Conservation (phyloP, 1,140 invertebrate genomes). For the Phortica variegata region DNA sequence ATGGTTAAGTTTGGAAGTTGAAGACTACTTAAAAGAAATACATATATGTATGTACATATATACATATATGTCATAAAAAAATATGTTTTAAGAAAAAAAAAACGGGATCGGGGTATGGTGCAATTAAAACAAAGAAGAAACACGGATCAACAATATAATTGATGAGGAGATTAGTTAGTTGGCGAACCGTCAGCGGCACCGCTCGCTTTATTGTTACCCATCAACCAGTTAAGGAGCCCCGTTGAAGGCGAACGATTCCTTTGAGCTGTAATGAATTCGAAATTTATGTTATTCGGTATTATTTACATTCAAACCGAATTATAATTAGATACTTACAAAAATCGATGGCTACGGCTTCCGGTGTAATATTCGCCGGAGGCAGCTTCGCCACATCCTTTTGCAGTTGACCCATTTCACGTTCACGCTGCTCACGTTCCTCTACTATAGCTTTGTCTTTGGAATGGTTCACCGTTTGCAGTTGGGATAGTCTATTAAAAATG, state of each 20-base stretch:
- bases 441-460: slow-evolving; percentile 70
- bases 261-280: no score
- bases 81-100: no score
- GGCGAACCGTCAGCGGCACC: no score
- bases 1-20: no score
- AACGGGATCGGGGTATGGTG: no score
- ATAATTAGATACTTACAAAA: slow-evolving; percentile 51
- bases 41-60: no score
- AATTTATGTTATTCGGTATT: no score
- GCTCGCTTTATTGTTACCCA: slow-evolving; percentile 66
- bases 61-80: no score
- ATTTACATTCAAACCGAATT: slow-evolving; percentile 16
- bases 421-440: slow-evolving; percentile 72
- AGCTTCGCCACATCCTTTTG: slow-evolving; percentile 69
- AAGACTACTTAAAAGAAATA: no score
- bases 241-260: slow-evolving; percentile 72
- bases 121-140: no score
- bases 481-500: slow-evolving; percentile 61
- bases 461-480: slow-evolving; percentile 72
- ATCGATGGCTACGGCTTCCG: slow-evolving; percentile 68
- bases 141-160: no score
- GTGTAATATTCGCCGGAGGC: slow-evolving; percentile 66
- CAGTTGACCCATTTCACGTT: slow-evolving; percentile 72
- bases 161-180: no score
- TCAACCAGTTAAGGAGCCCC: slow-evolving; percentile 75